Evolutionary conservation across 1,140 invertebrate species (phyloP), one percentile per base, ranked within the genome.

Genomic region (Homarus americanus): DNA sequence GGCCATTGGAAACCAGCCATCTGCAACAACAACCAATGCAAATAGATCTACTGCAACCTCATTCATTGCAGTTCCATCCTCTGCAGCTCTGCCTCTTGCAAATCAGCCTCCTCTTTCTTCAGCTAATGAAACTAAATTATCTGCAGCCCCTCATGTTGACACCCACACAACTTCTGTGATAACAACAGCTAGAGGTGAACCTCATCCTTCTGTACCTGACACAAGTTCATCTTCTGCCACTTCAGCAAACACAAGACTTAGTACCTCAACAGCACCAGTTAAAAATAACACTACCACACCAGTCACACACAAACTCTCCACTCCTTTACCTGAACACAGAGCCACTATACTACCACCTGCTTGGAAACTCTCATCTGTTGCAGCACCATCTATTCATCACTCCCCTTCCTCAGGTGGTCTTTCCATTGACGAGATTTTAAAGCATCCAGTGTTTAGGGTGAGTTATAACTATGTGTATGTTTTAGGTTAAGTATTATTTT

Each of bases 361-460:
- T 38, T 28, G 58, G 15, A 24, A 32, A 10, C n/a, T 5, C 7
- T 9, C 38, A 3, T 20, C 76, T 58, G 32, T 28, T 15, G 32
- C 34, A 3, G 28, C 58, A 20, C 28, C 9, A 32, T 72, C 76
- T 58, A 24, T 24, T 24, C 12, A 4, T 58, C 5, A 58, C 20
- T 58, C 20, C 24, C 24, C 53, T 66, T 32, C 38, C 36, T 32
- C 58, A 40, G 38, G 36, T n/a, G 75, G 28, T 24, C 17, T 82
- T 0, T 44, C 76, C 44, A 34, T 87, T 38, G 92, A 92, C 41
- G 53, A 91, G 38, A 92, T 92, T 66, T 73, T 92, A 28, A 92
- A 92, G n/a, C 87, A 92, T 84, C 88, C 92, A 44, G 80, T 92
- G 34, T 72, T 92, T 28, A 86, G 92, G 80, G 92, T 92, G 80